phyloP scores from a whole-genome alignment of 2,113 vertebrate species.

The Cyphomyrus plagiostoma region DNA sequence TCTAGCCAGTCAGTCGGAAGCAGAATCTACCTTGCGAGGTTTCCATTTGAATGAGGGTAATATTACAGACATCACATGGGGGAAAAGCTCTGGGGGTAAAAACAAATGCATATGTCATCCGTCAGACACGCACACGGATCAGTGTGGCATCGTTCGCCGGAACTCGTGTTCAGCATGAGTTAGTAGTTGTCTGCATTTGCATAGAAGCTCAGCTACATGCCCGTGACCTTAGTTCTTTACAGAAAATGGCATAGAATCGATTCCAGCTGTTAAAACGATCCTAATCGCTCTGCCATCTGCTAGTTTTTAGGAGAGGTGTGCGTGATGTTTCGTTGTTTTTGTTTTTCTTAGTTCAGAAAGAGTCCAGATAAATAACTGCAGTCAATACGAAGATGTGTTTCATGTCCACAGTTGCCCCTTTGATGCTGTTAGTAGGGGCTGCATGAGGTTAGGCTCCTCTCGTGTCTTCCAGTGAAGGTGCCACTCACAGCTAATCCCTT shows the following conservation, averaged over 20 bases:
- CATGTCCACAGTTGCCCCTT: not conserved
- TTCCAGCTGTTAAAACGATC: conserved; percentile 1
- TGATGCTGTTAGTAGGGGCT: not conserved
- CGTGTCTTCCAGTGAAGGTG: not conserved
- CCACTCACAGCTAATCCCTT: not conserved
- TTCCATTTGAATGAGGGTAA: not conserved
- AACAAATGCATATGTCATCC: not conserved
- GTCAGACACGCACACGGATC: not conserved
- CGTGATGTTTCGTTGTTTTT: not conserved
- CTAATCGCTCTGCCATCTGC: not conserved
- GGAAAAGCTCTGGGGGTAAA: not conserved
- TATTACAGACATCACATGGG: not conserved
- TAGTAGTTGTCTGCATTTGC: not conserved
- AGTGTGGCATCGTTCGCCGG: not conserved
- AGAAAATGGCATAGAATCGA: not conserved
- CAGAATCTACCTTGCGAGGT: not conserved
- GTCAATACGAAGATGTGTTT: not conserved
- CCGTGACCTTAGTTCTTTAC: not conserved
- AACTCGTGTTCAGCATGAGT: not conserved
- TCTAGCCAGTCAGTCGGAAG: not conserved
- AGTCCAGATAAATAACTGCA: not conserved
- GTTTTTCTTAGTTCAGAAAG: not conserved
- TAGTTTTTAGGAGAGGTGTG: not conserved
- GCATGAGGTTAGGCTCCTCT: not conserved
- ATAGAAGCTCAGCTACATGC: not conserved